Base-by-base conservation (phyloP, 2,797 vertebrate species). In the Cichlasoma orientale region DNA sequence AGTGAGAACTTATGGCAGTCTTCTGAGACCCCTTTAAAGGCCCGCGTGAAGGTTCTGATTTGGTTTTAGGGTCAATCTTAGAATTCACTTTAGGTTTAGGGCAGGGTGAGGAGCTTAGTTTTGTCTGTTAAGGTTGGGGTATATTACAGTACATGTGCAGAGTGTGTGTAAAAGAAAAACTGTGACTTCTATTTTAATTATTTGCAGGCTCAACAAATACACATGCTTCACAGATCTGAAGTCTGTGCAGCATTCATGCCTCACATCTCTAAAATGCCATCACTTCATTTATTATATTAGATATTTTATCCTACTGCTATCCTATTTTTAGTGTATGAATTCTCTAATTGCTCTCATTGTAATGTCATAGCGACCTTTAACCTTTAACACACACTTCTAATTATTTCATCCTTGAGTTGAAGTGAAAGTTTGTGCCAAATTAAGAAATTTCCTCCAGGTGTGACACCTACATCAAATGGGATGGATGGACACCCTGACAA, bases 161-260 rank as follows among this genome's bases (percentile, higher is more conserved):
- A 36, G 25, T 44, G 18, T 12, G 13, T 21, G 36, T 66, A 66
- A 47, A 66, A 27, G 23, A 66, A 27, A 56, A 72, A 56, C 73
- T 74, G 54, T 33, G 63, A 27, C 38, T 44, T 9, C 1, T 9
- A 18, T 44, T 47, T 59, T 70, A 74, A 74, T 72, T 7, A 21
- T 58, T 74, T 63, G 52, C 44, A 68, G 18, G 23, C 57, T 72
- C 59, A 82, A 19, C 10, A 61, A 66, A 47, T 9, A 66, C 59
- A 44, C 16, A 47, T 19, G 61, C 44, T 16, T 66, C 41, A 66
- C 9, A 55, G 12, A 55, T 2, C 21, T 6, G 5, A 55, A 5
- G 53, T 5, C 53, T 55, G 53, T 23, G 16, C 47, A 66, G 23
- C 38, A 47, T 47, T 66, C 16, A 38, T 47, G 23, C 16, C 38